Evolutionary conservation across 2,888 invertebrate species (phyloP).

Genomic region (Lasioglossum zephyrum): DNA sequence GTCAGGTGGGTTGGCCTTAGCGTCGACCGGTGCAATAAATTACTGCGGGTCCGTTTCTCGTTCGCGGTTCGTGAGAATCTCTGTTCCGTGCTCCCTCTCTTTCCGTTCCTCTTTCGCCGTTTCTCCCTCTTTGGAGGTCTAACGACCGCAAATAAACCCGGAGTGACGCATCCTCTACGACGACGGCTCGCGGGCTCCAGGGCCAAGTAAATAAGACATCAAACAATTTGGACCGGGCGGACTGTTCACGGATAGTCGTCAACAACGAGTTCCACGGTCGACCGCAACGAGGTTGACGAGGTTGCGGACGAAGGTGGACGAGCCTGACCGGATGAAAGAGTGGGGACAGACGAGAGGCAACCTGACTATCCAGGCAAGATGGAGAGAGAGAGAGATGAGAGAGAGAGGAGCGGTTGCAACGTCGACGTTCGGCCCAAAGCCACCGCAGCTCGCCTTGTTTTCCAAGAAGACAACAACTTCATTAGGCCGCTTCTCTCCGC

Average conservation of each 20-base stretch:
- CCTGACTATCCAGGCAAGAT: constrained; percentile 27
- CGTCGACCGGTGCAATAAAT: constrained; percentile 52
- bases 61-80: constrained; percentile 3
- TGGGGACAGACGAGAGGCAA: not conserved
- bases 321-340: constrained; percentile 31
- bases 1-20: constrained; percentile 41
- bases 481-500: constrained; percentile 81
- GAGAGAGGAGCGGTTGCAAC: constrained; percentile 67
- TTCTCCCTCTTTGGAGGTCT: constrained; percentile 57
- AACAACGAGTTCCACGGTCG: constrained; percentile 59
- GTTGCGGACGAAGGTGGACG: constrained; percentile 65
- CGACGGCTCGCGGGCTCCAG: constrained; percentile 36
- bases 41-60: constrained; percentile 42
- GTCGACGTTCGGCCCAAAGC: constrained; percentile 72
- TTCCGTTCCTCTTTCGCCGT: not conserved
- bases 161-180: constrained; percentile 71
- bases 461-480: constrained; percentile 83
- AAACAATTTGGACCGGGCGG: constrained; percentile 77
- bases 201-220: constrained; percentile 81
- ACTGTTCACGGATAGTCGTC: constrained; percentile 64
- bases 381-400: constrained; percentile 17
- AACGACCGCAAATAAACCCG: constrained; percentile 78
- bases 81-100: not conserved
- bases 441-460: constrained; percentile 77
- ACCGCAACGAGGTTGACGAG: constrained; percentile 65